Conservation (phyloP, 2,797 vertebrate genomes). For the Chiroxiphia lanceolata region DNA sequence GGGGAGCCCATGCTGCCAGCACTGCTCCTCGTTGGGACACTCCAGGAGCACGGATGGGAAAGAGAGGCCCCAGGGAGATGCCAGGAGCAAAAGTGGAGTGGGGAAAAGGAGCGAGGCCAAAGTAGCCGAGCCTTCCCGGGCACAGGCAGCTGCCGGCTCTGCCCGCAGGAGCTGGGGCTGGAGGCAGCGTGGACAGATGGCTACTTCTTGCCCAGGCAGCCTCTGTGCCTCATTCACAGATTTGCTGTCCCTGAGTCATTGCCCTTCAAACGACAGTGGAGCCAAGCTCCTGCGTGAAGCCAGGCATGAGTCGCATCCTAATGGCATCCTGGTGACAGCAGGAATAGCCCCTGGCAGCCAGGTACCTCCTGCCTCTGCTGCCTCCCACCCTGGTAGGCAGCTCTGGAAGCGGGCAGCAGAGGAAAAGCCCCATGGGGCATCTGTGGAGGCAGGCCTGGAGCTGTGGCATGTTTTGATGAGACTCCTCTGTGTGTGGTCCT, state of each 20-base stretch:
- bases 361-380: background rate
- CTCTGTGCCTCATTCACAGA: slow-evolving; percentile 31
- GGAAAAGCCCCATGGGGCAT: background rate
- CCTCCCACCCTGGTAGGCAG: background rate
- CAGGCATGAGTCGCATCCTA: slow-evolving; percentile 50
- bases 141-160: background rate
- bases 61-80: background rate
- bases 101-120: background rate
- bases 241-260: slow-evolving; percentile 64
- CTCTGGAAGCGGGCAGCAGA: background rate
- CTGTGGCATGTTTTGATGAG: background rate
- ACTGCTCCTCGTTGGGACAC: background rate
- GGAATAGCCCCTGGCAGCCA: background rate
- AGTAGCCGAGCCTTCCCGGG: background rate
- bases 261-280: slow-evolving; percentile 55
- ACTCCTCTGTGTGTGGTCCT: background rate
- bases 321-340: background rate
- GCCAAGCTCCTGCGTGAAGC: background rate
- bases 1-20: background rate
- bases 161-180: background rate
- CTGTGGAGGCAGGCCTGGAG: background rate
- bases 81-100: background rate
- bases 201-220: slow-evolving; percentile 15
- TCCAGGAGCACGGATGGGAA: background rate
- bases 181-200: background rate